Evolutionary conservation across 2,797 vertebrate species (phyloP).

Genomic region (Cyclopterus lumpus): DNA sequence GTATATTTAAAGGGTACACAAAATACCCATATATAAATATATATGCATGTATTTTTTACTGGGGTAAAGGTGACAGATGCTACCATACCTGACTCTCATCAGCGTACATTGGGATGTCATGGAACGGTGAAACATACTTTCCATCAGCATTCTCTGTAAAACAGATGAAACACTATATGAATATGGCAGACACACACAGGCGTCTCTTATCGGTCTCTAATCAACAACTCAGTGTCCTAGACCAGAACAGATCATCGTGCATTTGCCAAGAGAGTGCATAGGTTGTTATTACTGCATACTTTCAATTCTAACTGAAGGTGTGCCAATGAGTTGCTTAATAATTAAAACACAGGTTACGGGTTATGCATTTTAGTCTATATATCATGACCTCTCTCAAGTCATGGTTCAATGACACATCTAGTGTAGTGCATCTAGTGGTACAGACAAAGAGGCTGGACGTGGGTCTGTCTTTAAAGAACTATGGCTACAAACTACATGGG

Average conservation of each 20-base stretch:
- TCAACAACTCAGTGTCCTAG: background rate
- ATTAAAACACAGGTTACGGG: background rate
- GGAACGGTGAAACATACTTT: constrained; percentile 94
- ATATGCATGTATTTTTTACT: background rate
- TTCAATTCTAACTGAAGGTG: background rate
- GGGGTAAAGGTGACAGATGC: background rate
- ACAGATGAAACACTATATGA: constrained; percentile 21
- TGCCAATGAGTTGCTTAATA: background rate
- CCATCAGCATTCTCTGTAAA: constrained; percentile 90
- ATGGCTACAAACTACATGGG: background rate
- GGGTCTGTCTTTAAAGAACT: background rate
- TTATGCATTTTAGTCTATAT: background rate
- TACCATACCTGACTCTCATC: constrained; percentile 86
- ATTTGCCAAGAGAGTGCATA: background rate
- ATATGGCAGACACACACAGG: background rate
- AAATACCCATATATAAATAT: no score
- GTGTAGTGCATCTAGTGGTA: no score
- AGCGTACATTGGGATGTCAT: constrained; percentile 92
- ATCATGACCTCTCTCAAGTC: background rate
- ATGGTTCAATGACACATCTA: background rate
- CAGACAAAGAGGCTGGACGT: background rate
- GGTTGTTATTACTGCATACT: background rate
- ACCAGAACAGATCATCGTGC: background rate
- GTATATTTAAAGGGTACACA: background rate
- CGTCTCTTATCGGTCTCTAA: background rate